Evolutionary conservation across 2,113 vertebrate genomes (phyloP).

Genomic region (Setophaga coronata): DNA sequence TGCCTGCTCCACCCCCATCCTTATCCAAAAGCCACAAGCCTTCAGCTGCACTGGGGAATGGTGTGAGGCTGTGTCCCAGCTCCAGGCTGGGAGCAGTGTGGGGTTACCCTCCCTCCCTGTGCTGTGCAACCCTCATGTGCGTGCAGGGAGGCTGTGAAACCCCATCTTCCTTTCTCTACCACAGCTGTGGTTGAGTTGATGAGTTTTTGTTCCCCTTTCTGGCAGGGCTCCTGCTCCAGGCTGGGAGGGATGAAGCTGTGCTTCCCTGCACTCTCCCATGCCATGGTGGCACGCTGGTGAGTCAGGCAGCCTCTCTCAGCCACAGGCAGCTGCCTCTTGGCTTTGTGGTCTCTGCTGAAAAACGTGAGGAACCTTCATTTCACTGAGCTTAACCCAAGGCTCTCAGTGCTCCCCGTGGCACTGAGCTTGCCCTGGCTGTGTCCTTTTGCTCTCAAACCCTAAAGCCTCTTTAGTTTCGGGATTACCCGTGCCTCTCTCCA

Average conservation of each 20-base stretch:
- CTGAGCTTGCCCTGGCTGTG: not conserved
- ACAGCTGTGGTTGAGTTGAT: slow-evolving; percentile 55
- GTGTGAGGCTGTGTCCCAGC: not conserved
- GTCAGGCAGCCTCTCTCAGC: slow-evolving; percentile 34
- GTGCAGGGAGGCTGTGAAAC: slow-evolving; percentile 41
- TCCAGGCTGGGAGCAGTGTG: not conserved
- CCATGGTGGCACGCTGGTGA: slow-evolving; percentile 20
- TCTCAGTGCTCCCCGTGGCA: not conserved
- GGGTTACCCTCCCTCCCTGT: not conserved
- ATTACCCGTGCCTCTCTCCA: not conserved
- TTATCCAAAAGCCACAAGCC: not conserved
- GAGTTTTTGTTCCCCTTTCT: slow-evolving; percentile 59
- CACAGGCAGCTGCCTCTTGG: slow-evolving; percentile 46
- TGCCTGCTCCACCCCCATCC: not conserved
- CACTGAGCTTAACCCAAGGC: not conserved
- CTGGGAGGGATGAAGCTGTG: not conserved
- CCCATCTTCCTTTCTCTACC: slow-evolving; percentile 55
- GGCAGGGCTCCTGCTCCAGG: not conserved
- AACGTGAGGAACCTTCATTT: not conserved
- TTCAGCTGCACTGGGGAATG: not conserved
- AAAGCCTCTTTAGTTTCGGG: not conserved
- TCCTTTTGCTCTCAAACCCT: slow-evolving; percentile 5
- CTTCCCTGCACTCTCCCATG: not conserved
- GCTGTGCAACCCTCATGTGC: not conserved
- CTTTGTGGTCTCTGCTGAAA: slow-evolving; percentile 36